These are phyloP conservation scores for Helogale parvula DNA, from an alignment of 2,113 vertebrate genomes.

Conservation along the genomic window DNA sequence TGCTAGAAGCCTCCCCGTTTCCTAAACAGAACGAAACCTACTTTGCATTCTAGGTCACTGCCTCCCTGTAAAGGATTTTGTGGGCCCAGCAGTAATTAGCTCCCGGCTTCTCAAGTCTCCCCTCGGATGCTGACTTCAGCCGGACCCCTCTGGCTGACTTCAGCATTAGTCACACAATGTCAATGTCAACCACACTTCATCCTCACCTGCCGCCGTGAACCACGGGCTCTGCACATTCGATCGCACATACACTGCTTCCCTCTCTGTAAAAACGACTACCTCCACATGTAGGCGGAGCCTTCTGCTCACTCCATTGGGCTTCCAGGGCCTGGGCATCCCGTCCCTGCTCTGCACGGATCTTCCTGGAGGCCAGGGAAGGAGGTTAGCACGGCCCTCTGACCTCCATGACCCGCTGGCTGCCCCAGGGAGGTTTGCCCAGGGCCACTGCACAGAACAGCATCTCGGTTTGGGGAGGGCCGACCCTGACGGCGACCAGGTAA, in stretches of 20 bases:
- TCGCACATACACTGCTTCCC: not conserved
- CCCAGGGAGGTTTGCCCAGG: not conserved
- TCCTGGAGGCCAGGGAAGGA: not conserved
- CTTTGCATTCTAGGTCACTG: slow-evolving; percentile 72
- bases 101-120: slow-evolving; percentile 43
- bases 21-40: slow-evolving; percentile 33
- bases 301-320: not conserved
- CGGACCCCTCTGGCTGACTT: not conserved
- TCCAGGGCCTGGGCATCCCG: not conserved
- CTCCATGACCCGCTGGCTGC: not conserved
- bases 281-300: not conserved
- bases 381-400: not conserved
- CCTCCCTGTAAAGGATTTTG: slow-evolving; percentile 47
- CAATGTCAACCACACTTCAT: not conserved
- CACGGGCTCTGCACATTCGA: not conserved
- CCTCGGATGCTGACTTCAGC: slow-evolving; percentile 34
- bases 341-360: not conserved
- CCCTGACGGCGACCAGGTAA: not conserved
- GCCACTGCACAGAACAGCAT: fast-evolving
- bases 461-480: not conserved
- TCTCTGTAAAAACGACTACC: not conserved
- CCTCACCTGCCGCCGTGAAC: not conserved
- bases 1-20: slow-evolving; percentile 31
- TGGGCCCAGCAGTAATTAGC: slow-evolving; percentile 57
- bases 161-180: not conserved